A percentile compares a stretch with the other conserved stretches of the same genome.
Conservation (phyloP, 2,113 vertebrate species). For the Calyptomena viridis region DNA sequence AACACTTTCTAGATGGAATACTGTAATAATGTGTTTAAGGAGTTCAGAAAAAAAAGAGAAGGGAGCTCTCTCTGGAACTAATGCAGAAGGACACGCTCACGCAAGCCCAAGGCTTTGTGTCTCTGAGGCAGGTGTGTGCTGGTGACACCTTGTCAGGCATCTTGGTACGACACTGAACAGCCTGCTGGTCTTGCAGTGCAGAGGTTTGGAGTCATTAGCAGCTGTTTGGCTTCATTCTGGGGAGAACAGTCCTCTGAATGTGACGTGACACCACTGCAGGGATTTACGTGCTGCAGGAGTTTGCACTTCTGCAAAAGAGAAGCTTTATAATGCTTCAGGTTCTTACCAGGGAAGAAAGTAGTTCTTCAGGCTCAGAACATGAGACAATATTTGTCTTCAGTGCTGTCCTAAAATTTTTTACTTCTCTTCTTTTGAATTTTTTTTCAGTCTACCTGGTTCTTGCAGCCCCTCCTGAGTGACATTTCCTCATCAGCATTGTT, state of each 20-base stretch:
- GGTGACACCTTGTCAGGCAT: neutral
- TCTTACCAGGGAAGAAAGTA: neutral
- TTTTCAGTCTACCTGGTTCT: neutral
- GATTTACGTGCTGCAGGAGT: neutral
- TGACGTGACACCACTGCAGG: neutral
- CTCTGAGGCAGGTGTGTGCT: neutral
- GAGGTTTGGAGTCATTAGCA: neutral
- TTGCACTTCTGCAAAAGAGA: neutral
- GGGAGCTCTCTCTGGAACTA: neutral
- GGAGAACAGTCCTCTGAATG: neutral
- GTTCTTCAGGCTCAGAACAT: neutral
- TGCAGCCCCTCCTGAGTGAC: neutral
- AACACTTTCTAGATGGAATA: neutral
- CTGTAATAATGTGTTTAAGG: neutral
- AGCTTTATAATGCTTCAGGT: neutral
- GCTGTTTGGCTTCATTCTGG: neutral
- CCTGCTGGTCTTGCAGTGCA: neutral
- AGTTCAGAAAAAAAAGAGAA: neutral
- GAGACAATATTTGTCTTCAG: neutral
- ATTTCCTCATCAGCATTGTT: neutral
- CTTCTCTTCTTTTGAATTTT: neutral
- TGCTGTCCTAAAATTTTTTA: neutral
- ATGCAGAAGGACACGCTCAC: fast-evolving
- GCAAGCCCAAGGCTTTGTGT: neutral
- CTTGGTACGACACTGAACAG: neutral